These are phyloP conservation scores for Labia minor DNA, from an alignment of 2,888 invertebrate species.

Conservation along the genomic window DNA sequence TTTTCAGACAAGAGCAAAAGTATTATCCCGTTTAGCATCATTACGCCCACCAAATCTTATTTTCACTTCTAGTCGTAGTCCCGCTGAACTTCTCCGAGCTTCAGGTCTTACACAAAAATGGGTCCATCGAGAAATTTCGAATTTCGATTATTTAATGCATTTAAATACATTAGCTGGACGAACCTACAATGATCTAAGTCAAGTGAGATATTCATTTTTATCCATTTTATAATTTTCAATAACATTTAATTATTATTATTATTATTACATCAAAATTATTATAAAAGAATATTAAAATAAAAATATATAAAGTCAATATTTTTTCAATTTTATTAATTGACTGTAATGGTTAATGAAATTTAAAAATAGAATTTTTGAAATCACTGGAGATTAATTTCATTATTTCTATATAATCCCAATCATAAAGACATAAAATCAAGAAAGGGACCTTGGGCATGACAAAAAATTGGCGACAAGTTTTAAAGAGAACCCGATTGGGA, in stretches of 20 bases:
- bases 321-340: too few species aligned
- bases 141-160: constrained; percentile 67
- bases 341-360: too few species aligned
- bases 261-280: neutral
- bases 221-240: neutral
- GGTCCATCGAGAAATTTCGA: constrained; percentile 57
- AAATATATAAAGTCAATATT: too few species aligned
- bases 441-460: too few species aligned
- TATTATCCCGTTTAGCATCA: constrained; percentile 48
- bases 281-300: too few species aligned
- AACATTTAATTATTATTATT: neutral
- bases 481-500: too few species aligned
- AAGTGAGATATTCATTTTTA: neutral
- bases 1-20: constrained; percentile 47
- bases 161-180: constrained; percentile 64
- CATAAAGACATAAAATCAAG: too few species aligned
- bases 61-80: constrained; percentile 47
- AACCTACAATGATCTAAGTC: constrained; percentile 64
- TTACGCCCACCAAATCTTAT: constrained; percentile 48
- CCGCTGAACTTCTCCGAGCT: constrained; percentile 47
- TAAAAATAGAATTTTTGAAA: too few species aligned
- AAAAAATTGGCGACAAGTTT: too few species aligned
- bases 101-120: constrained; percentile 51
- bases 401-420: too few species aligned
- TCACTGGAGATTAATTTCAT: too few species aligned